Percentiles rank a stretch among this genome's conserved stretches.
Evolutionary conservation across 1,140 invertebrate species (phyloP).

Genomic region (Lineus longissimus): DNA sequence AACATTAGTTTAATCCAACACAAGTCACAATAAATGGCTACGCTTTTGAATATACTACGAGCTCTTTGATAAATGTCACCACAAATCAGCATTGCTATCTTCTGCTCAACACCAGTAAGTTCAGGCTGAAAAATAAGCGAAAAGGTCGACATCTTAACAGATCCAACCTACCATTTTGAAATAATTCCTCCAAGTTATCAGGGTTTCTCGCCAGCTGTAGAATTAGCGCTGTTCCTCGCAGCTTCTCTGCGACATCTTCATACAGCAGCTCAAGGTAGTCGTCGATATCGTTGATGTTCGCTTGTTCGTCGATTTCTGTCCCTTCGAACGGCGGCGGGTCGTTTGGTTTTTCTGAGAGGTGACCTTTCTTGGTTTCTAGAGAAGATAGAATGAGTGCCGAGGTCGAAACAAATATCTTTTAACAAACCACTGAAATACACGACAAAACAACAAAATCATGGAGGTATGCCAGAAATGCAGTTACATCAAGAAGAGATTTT

Average conservation of each 20-base stretch:
- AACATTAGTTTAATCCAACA: no score
- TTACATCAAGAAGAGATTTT: no score
- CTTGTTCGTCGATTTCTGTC: slow-evolving; percentile 58
- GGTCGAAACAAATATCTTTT: background rate
- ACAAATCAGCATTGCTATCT: no score
- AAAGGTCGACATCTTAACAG: background rate
- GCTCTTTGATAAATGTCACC: no score
- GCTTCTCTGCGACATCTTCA: slow-evolving; percentile 87
- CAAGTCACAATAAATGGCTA: no score
- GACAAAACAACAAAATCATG: no score
- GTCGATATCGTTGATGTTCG: slow-evolving; percentile 72
- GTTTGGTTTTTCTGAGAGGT: slow-evolving; percentile 45
- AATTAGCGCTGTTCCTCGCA: slow-evolving; percentile 86
- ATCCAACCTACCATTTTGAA: slow-evolving; percentile 57
- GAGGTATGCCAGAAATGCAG: no score
- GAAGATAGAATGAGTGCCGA: background rate
- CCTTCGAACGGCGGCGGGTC: slow-evolving; percentile 43
- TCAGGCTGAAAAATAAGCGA: no score
- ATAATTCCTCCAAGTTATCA: slow-evolving; percentile 89
- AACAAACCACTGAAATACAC: no score
- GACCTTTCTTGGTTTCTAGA: slow-evolving; percentile 40
- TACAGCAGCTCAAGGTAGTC: slow-evolving; percentile 95
- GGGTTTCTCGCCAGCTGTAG: slow-evolving; percentile 85
- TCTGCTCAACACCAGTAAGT: no score
- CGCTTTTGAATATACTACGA: no score